Conservation (phyloP, 2,888 invertebrate genomes). For the Ommatoiulus sabulosus region DNA sequence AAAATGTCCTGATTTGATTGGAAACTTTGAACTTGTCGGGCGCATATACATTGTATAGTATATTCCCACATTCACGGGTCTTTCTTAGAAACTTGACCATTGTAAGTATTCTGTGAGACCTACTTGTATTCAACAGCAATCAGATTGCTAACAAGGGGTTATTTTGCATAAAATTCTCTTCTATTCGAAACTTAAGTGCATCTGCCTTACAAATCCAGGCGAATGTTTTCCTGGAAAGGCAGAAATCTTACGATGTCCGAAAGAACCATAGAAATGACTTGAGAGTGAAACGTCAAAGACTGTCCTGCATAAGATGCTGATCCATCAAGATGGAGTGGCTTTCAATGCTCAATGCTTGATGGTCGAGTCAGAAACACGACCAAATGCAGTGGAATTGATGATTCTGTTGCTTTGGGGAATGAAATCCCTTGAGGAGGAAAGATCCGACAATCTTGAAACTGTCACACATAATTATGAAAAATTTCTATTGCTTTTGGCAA, state of each 20-base stretch:
- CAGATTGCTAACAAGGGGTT: neutral
- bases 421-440: neutral
- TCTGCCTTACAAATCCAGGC: neutral
- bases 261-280: neutral
- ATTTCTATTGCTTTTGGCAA: neutral
- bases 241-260: neutral
- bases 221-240: neutral
- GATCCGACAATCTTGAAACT: neutral
- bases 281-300: neutral
- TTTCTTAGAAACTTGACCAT: too few relatives aligned
- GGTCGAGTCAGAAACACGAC: neutral
- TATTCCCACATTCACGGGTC: too few relatives aligned
- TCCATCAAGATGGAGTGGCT: neutral
- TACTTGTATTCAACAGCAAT: neutral
- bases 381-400: conserved; percentile 39
- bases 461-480: neutral
- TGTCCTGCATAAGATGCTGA: conserved; percentile 23
- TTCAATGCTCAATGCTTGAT: conserved; percentile 4
- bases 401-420: neutral
- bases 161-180: neutral
- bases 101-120: neutral
- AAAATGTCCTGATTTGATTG: too few relatives aligned
- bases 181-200: neutral
- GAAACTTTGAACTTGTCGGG: too few relatives aligned
- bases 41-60: too few relatives aligned